Evolutionary conservation across 2,888 invertebrate genomes (phyloP).

Genomic region (Acleris laterana): DNA sequence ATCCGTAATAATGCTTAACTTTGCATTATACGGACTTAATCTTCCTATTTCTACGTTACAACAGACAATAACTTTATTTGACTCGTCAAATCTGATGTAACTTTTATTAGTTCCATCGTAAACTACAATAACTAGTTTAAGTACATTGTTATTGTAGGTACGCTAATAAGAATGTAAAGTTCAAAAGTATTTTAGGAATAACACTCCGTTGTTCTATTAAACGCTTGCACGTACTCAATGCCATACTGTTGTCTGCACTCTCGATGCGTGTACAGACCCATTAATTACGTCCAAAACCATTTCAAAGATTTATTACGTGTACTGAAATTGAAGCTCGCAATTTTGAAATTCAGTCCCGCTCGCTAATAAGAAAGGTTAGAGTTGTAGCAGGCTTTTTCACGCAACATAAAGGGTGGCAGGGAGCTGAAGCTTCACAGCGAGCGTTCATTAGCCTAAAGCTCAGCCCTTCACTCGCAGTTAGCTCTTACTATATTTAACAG

Average conservation of each 20-base stretch:
- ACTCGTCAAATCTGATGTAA: not conserved
- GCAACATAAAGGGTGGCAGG: conserved; percentile 14
- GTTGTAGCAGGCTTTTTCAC: conserved; percentile 9
- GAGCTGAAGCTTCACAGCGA: conserved; percentile 42
- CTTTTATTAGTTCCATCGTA: not conserved
- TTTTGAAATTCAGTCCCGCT: conserved; percentile 9
- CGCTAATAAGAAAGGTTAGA: conserved; percentile 5
- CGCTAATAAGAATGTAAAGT: conserved; percentile 21
- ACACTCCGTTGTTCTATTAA: conserved; percentile 65
- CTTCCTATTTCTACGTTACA: not conserved
- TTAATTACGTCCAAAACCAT: conserved; percentile 77
- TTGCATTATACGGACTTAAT: not conserved
- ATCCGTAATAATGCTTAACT: not conserved
- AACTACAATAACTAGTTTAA: conserved; percentile 6
- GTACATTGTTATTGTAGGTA: not conserved
- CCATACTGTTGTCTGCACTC: conserved; percentile 66
- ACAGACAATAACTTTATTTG: not conserved
- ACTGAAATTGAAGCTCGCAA: conserved; percentile 19
- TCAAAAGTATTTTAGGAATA: conserved; percentile 58
- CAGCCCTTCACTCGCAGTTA: conserved; percentile 49
- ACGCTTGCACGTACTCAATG: conserved; percentile 67
- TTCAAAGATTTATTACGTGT: conserved; percentile 74
- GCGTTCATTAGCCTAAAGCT: conserved; percentile 45
- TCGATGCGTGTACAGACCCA: conserved; percentile 63
- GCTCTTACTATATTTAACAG: conserved; percentile 63